Evolutionary conservation across 2,888 invertebrate genomes (phyloP).

Genomic region (Mayetiola destructor): DNA sequence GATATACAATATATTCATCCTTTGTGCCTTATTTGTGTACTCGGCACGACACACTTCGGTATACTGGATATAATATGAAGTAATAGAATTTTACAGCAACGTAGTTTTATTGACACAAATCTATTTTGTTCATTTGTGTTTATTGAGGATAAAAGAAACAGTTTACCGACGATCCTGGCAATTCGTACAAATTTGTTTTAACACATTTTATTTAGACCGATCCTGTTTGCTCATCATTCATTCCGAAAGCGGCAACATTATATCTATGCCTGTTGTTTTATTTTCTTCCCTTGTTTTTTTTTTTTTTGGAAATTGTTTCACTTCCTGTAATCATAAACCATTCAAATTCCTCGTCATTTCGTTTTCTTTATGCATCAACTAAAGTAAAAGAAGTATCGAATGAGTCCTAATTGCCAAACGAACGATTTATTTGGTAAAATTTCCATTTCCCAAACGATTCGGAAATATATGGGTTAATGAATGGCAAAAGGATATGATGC

Average conservation of each 20-base stretch:
- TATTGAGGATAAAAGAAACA: background rate
- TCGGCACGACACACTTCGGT: too few species aligned
- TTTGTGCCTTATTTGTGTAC: too few species aligned
- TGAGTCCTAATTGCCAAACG: background rate
- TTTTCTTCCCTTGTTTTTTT: too few species aligned
- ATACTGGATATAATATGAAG: too few species aligned
- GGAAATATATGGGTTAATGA: background rate
- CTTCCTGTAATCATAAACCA: background rate
- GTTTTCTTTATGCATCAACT: background rate
- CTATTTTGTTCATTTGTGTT: constrained; percentile 1
- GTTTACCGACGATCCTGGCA: constrained; percentile 1
- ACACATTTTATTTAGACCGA: background rate
- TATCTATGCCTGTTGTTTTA: too few species aligned
- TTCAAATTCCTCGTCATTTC: background rate
- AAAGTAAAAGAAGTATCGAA: too few species aligned
- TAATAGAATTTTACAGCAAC: background rate
- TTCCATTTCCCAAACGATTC: background rate
- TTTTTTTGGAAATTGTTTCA: background rate
- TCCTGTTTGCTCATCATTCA: too few species aligned
- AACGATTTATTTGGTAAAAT: background rate
- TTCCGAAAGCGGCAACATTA: background rate
- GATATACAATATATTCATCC: too few species aligned
- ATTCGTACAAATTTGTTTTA: constrained; percentile 6
- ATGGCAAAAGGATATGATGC: too few species aligned
- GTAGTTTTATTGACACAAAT: background rate